Evolutionary conservation across 2,113 vertebrate genomes (phyloP).

Genomic region (Proterorhinus semilunaris): DNA sequence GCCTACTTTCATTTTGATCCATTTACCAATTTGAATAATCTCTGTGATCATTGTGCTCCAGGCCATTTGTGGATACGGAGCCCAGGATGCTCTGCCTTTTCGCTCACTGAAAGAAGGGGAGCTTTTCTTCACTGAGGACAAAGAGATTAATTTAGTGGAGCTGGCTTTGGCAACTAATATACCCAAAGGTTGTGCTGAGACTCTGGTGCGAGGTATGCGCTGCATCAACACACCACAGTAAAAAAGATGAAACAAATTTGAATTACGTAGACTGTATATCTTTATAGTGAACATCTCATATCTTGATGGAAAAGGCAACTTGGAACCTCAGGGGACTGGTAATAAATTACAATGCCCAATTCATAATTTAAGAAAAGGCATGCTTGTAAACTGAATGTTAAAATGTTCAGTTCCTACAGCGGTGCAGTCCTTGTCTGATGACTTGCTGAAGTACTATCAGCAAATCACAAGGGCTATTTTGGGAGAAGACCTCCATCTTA

Average conservation of each 20-base stretch:
- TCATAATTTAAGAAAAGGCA: no score
- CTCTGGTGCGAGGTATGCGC: slow-evolving; percentile 81
- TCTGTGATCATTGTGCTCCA: slow-evolving; percentile 34
- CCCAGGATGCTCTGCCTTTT: slow-evolving; percentile 82
- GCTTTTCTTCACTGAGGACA: slow-evolving; percentile 86
- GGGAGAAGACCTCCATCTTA: slow-evolving; percentile 89
- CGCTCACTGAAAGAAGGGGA: slow-evolving; percentile 85
- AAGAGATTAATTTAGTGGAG: slow-evolving; percentile 89
- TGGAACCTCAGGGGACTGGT: slow-evolving; percentile 88
- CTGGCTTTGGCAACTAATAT: slow-evolving; percentile 88
- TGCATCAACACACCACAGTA: not conserved
- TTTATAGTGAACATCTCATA: slow-evolving; percentile 86
- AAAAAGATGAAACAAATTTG: not conserved
- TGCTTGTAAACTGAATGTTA: not conserved
- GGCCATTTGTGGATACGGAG: slow-evolving; percentile 85
- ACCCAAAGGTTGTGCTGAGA: slow-evolving; percentile 88
- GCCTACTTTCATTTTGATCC: not conserved
- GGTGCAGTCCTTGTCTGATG: slow-evolving; percentile 86
- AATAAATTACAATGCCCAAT: slow-evolving; percentile 12
- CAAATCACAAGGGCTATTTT: slow-evolving; percentile 88
- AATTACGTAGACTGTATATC: not conserved
- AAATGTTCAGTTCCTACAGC: slow-evolving; percentile 80
- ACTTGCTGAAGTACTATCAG: slow-evolving; percentile 92
- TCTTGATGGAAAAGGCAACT: slow-evolving; percentile 88
- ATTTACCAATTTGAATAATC: not conserved